These are phyloP conservation scores for Dissostichus mawsoni DNA, from an alignment of 2,113 vertebrate species.

Conservation along the genomic window DNA sequence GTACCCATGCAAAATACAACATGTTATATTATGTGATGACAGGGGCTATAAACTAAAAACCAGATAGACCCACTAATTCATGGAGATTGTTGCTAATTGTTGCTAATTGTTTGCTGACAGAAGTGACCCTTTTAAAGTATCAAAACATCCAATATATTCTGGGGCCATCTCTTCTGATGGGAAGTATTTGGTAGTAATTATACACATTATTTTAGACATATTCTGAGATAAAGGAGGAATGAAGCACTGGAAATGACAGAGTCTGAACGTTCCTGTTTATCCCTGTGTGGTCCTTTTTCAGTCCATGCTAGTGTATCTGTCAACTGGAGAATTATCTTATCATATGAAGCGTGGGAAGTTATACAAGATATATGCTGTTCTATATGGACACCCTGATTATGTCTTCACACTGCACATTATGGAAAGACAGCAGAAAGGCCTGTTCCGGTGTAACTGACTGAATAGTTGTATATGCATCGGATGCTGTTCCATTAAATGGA, in stretches of 20 bases:
- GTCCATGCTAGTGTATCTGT: background rate
- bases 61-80: constrained; percentile 20
- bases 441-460: constrained; percentile 8
- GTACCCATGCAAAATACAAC: background rate
- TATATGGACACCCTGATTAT: background rate
- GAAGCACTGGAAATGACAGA: background rate
- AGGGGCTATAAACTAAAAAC: constrained; percentile 13
- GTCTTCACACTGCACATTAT: background rate
- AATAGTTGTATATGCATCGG: constrained; percentile 16
- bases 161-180: background rate
- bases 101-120: constrained; percentile 28
- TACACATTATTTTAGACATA: background rate
- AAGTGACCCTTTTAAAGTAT: constrained; percentile 30
- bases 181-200: constrained; percentile 11
- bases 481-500: constrained; percentile 39
- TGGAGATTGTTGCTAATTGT: constrained; percentile 23
- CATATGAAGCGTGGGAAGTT: background rate
- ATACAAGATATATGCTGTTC: background rate
- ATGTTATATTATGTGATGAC: constrained; percentile 1
- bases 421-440: background rate
- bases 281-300: constrained; percentile 2
- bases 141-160: constrained; percentile 28
- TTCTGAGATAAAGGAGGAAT: background rate
- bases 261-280: background rate
- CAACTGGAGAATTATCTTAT: background rate